A percentile compares a stretch with the other conserved stretches of the same genome.
phyloP scores from a whole-genome alignment of 2,797 vertebrate genomes.

The Bovichtus diacanthus region DNA sequence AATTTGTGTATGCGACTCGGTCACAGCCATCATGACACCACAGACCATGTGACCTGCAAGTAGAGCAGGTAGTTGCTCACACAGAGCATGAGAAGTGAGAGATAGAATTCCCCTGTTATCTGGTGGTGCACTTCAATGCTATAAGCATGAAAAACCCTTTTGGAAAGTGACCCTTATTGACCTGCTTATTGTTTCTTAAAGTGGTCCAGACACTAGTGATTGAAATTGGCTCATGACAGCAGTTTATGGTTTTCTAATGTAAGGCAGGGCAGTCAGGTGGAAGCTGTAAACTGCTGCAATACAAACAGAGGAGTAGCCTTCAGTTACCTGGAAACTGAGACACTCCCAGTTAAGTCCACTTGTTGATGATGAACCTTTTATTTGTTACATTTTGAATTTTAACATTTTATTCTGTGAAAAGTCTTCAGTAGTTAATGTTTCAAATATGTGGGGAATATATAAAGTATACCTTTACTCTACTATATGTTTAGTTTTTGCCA shows the following conservation, averaged over 20 bases:
- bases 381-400: conserved; percentile 3
- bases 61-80: conserved; percentile 4
- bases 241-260: conserved; percentile 12
- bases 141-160: not conserved
- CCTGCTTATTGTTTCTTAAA: not conserved
- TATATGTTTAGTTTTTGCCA: not conserved
- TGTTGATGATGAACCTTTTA: conserved; percentile 27
- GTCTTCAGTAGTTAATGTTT: not conserved
- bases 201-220: not conserved
- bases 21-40: conserved; percentile 30
- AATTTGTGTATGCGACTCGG: conserved; percentile 71
- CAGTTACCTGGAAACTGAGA: conserved; percentile 52
- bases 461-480: not conserved
- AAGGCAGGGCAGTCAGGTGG: conserved; percentile 2
- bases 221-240: not conserved
- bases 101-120: not conserved
- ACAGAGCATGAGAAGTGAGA: not conserved
- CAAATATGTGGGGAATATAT: not conserved
- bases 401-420: not conserved
- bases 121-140: not conserved
- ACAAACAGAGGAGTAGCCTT: conserved; percentile 26
- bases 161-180: not conserved
- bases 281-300: conserved; percentile 24
- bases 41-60: conserved; percentile 60
- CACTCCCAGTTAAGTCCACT: conserved; percentile 26